Percentiles rank a stretch among this genome's conserved stretches.
Evolutionary conservation across 2,888 invertebrate genomes (phyloP).

Genomic region (Germaria angustata): DNA sequence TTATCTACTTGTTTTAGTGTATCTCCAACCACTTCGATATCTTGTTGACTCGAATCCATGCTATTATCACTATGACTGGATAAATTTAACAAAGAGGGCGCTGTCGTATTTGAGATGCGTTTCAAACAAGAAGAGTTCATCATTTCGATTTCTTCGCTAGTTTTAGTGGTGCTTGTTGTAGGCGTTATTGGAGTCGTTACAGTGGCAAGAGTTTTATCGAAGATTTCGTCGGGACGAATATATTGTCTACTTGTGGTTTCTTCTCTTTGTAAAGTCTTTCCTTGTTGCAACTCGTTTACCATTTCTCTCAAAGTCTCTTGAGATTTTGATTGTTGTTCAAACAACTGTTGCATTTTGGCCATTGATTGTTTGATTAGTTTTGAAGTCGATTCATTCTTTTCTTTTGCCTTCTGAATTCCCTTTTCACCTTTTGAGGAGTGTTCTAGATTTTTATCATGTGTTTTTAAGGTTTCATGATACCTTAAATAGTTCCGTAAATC

Average conservation of each 20-base stretch:
- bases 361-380: constrained; percentile 72
- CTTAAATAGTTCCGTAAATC: neutral
- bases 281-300: constrained; percentile 14
- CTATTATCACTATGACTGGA: constrained; percentile 26
- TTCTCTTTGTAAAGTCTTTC: neutral
- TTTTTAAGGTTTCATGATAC: neutral
- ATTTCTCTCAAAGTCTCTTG: constrained; percentile 29
- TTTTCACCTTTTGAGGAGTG: neutral
- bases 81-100: constrained; percentile 38
- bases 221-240: neutral
- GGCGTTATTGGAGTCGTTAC: constrained; percentile 10
- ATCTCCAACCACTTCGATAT: neutral
- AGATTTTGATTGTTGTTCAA: constrained; percentile 56
- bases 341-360: constrained; percentile 74
- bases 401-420: neutral
- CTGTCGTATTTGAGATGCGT: neutral
- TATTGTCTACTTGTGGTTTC: neutral
- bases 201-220: constrained; percentile 29
- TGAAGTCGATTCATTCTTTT: neutral
- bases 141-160: neutral
- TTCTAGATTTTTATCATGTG: neutral
- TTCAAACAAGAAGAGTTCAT: neutral
- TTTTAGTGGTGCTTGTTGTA: neutral
- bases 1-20: neutral
- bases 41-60: neutral